Conservation (phyloP, 2,797 vertebrate species). For the Anniella stebbinsi region DNA sequence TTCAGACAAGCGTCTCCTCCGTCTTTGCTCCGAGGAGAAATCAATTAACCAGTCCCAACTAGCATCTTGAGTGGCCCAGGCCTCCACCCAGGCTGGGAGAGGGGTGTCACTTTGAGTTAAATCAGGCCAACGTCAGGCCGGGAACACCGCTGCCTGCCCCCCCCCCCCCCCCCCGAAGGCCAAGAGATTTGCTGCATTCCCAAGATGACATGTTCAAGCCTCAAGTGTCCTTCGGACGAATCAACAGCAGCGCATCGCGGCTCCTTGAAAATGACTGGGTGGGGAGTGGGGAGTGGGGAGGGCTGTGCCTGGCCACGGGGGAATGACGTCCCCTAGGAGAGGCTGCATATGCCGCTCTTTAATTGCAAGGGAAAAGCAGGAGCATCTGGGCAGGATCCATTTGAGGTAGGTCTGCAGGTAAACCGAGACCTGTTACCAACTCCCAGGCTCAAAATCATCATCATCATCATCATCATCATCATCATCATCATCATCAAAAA, state of each 20-base stretch:
- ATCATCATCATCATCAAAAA: no score
- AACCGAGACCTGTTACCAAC: background rate
- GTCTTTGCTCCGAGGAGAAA: background rate
- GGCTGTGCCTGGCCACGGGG: rapidly evolving
- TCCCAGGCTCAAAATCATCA: background rate
- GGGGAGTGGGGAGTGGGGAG: background rate
- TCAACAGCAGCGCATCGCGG: background rate
- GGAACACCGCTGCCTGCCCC: background rate
- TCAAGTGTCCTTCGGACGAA: background rate
- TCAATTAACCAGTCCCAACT: background rate
- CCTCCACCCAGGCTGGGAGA: background rate
- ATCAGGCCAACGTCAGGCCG: slow-evolving; percentile 28
- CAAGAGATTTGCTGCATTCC: background rate
- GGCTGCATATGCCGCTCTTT: rapidly evolving
- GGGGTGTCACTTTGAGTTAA: slow-evolving; percentile 36
- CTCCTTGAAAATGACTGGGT: background rate
- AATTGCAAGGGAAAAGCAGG: background rate
- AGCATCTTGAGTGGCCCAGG: rapidly evolving
- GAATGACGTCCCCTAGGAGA: rapidly evolving
- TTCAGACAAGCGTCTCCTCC: background rate
- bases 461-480: no score
- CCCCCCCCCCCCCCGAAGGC: slow-evolving; percentile 24
- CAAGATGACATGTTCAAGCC: rapidly evolving
- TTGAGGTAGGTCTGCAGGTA: background rate
- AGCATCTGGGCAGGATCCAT: background rate